A percentile compares a stretch with the other conserved stretches of the same genome.
Evolutionary conservation across 2,888 invertebrate species (phyloP).

Genomic region (Epinotia demarniana): DNA sequence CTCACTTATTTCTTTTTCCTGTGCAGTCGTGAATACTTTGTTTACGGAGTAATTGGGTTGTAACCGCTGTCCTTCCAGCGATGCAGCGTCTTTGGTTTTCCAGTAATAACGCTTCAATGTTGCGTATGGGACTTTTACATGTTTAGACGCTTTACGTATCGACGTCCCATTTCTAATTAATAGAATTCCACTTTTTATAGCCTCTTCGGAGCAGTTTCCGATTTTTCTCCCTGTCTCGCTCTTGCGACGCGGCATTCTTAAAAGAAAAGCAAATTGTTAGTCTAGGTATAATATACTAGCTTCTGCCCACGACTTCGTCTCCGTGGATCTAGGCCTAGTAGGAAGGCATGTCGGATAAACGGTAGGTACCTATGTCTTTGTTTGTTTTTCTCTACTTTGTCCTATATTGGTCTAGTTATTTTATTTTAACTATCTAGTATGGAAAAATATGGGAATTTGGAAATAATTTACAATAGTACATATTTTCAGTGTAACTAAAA

Average conservation of each 20-base stretch:
- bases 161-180: conserved; percentile 3
- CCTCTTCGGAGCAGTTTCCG: background rate
- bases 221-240: background rate
- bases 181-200: conserved; percentile 1
- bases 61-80: background rate
- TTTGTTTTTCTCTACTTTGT: too few relatives aligned
- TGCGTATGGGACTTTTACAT: background rate
- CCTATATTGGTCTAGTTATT: too few relatives aligned
- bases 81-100: background rate
- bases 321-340: too few relatives aligned
- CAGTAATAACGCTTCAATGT: background rate
- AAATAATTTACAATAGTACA: too few relatives aligned
- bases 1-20: background rate
- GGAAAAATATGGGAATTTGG: too few relatives aligned
- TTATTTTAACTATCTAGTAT: too few relatives aligned
- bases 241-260: conserved; percentile 3
- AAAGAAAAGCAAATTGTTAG: conserved; percentile 8
- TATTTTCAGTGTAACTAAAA: too few relatives aligned
- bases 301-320: too few relatives aligned
- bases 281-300: too few relatives aligned
- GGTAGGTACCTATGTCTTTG: too few relatives aligned
- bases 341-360: too few relatives aligned
- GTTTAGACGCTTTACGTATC: background rate
- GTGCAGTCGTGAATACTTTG: background rate
- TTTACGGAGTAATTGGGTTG: conserved; percentile 4